Evolutionary conservation across 2,888 invertebrate species (phyloP).

Genomic region (Philaethria dido): DNA sequence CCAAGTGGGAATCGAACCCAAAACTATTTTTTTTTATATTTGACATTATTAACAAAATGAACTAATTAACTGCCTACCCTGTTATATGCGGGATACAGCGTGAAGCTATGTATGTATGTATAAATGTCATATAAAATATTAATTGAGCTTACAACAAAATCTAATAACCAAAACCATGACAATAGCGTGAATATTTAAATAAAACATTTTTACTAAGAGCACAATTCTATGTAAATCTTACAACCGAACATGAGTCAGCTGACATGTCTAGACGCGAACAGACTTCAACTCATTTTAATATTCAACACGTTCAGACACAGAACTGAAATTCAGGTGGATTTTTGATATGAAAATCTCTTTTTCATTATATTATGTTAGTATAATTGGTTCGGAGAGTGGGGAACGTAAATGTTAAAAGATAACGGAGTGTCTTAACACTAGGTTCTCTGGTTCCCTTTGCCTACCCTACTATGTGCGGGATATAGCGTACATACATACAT

Average conservation of each 20-base stretch:
- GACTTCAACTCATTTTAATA: slow-evolving; percentile 31
- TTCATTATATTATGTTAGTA: background rate
- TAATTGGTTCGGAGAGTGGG: slow-evolving; percentile 16
- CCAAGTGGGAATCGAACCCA: too few species aligned
- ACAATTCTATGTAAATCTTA: slow-evolving; percentile 18
- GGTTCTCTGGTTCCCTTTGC: too few species aligned
- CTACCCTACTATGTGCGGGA: too few species aligned
- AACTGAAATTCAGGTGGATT: slow-evolving; percentile 21
- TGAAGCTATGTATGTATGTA: too few species aligned
- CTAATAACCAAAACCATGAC: background rate
- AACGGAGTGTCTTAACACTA: too few species aligned
- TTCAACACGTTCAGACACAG: slow-evolving; percentile 11
- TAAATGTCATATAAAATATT: background rate
- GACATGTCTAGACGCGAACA: slow-evolving; percentile 48
- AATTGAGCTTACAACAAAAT: background rate
- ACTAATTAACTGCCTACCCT: too few species aligned
- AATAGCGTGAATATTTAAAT: background rate
- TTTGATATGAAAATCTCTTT: background rate
- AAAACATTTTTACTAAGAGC: background rate
- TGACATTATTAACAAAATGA: too few species aligned
- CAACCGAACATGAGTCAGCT: slow-evolving; percentile 48
- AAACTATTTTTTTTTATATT: too few species aligned
- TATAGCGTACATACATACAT: too few species aligned
- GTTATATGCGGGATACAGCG: too few species aligned
- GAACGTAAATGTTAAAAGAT: too few species aligned